A percentile compares a stretch with the other conserved stretches of the same genome.
Evolutionary conservation across 2,113 vertebrate species (phyloP).

Genomic region (Balaeniceps rex): DNA sequence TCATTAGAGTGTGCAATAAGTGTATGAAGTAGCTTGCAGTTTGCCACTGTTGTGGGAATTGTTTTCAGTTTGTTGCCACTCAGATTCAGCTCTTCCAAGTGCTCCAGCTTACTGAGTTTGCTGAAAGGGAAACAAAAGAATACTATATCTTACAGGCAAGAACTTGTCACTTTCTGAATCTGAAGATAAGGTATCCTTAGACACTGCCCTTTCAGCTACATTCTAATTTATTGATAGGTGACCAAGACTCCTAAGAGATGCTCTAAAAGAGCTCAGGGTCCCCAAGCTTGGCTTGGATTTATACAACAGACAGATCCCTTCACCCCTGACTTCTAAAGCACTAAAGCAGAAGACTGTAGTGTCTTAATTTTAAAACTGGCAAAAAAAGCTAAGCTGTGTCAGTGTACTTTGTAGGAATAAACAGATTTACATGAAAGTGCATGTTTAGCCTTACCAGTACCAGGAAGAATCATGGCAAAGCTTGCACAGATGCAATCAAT

Average conservation of each 20-base stretch:
- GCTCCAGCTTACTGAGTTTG: conserved; percentile 92
- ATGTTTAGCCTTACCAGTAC: not conserved
- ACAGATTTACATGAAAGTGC: not conserved
- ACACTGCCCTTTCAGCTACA: not conserved
- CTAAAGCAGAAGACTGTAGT: not conserved
- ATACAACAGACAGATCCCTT: not conserved
- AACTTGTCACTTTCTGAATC: not conserved
- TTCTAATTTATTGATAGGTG: not conserved
- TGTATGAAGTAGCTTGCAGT: conserved; percentile 91
- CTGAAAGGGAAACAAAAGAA: conserved; percentile 70
- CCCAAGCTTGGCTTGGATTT: not conserved
- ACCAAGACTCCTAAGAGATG: not conserved
- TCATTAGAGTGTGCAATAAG: conserved; percentile 93
- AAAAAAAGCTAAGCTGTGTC: not conserved
- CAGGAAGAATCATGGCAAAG: not conserved
- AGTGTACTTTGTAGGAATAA: not conserved
- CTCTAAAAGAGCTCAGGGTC: not conserved
- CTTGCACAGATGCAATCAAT: not conserved
- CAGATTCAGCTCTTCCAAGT: conserved; percentile 92
- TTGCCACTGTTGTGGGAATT: conserved; percentile 93
- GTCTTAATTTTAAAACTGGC: not conserved
- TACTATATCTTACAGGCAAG: not conserved
- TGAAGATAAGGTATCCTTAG: not conserved
- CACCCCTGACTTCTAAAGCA: not conserved
- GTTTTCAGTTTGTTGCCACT: conserved; percentile 95